Conservation (phyloP, 2,797 vertebrate species). For the Hephaestus fuliginosus region DNA sequence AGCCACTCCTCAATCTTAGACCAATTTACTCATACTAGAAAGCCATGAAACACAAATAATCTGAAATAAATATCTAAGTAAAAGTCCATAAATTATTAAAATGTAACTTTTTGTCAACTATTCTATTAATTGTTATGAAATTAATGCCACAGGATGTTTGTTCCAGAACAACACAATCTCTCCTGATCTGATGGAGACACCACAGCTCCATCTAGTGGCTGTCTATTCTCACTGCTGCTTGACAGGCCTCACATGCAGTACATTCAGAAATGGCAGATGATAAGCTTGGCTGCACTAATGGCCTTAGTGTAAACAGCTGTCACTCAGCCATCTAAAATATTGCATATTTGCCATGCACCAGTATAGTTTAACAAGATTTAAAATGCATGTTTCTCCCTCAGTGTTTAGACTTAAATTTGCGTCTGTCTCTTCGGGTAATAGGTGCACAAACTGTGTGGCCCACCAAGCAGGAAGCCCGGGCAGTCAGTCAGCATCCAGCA, state of each 20-base stretch:
- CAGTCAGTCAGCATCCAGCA: slow-evolving; percentile 80
- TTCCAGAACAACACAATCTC: not conserved
- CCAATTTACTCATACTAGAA: slow-evolving; percentile 5
- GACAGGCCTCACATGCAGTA: slow-evolving; percentile 1
- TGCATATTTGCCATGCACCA: slow-evolving; percentile 35
- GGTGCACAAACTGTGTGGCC: slow-evolving; percentile 89
- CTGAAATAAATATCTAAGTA: not conserved
- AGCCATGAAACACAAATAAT: slow-evolving; percentile 7
- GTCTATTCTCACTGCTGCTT: slow-evolving; percentile 20
- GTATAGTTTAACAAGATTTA: slow-evolving; percentile 40
- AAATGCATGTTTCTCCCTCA: slow-evolving; percentile 39
- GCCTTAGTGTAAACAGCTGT: slow-evolving; percentile 43
- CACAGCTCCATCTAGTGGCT: slow-evolving; percentile 76
- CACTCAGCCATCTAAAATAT: slow-evolving; percentile 40
- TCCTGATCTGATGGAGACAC: slow-evolving; percentile 23
- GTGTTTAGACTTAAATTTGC: slow-evolving; percentile 48
- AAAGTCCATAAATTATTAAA: not conserved
- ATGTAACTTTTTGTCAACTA: not conserved
- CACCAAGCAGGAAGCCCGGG: slow-evolving; percentile 75
- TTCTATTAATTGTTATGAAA: slow-evolving; percentile 4
- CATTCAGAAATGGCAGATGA: slow-evolving; percentile 43
- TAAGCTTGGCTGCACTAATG: slow-evolving; percentile 50
- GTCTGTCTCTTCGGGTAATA: slow-evolving; percentile 69
- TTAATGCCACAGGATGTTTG: slow-evolving; percentile 16
- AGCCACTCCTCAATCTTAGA: not conserved